Evolutionary conservation across 2,888 invertebrate species (phyloP), one percentile per base, ranked within the genome.

Genomic region (Agriopis leucophaearia): DNA sequence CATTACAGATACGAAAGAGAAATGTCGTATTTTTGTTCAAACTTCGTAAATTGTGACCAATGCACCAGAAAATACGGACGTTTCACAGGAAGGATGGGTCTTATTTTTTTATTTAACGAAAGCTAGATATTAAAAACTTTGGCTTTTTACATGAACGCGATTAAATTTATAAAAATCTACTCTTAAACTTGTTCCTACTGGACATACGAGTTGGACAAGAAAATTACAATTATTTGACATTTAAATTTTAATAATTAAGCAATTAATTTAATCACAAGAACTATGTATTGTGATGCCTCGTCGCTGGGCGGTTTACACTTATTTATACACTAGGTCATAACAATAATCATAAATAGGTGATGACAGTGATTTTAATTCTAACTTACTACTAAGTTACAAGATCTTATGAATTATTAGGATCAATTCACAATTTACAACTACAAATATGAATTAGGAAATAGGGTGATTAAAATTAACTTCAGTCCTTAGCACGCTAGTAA

Each of bases 341-440:
- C 76, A 77, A 81, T 82, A 79, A 77, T 79, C 80, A 85, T 81
- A 81, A 81, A 81, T 81, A 79, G 7, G 35, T 58, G 54, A 74
- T 79, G 77, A 82, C 82, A 77, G 81, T 78, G 78, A 75, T 72
- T 65, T 76, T 79, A 76, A 70, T 71, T 63, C 75, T 81, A 84
- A 62, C 76, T 81, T 84, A 84, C 51, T 42, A 70, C 70, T 81
- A 83, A 81, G 57, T 81, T 86, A 85, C 74, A 86, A 83, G 81
- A 85, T 80, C 88, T 88, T 90, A 90, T 76, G 81, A 78, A 81
- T 83, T 91, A 92, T 83, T 92, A 92, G 92, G 91, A 92, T 90
- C 84, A 90, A 84, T 88, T 91, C 87, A 87, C 84, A 87, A 89
- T 88, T 82, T 88, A 89, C 86, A 89, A 77, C 82, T 89, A 88